phyloP scores from a whole-genome alignment of 2,113 vertebrate species.

The Istiophorus platypterus region DNA sequence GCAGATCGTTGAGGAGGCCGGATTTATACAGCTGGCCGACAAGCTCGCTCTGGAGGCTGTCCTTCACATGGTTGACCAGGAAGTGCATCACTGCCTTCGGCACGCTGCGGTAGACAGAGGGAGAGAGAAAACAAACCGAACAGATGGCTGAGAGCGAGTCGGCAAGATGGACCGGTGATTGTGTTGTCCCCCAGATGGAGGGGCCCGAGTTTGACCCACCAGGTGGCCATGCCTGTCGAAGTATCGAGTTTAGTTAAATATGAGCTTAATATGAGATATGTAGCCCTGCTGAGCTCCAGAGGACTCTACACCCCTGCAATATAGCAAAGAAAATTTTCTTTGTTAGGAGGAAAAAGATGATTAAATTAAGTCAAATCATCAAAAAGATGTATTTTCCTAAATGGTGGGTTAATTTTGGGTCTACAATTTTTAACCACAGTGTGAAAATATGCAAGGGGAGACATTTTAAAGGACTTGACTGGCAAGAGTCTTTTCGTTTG shows the following conservation, averaged over 20 bases:
- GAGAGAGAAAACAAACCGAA: slow-evolving; percentile 29
- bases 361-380: background rate
- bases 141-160: slow-evolving; percentile 60
- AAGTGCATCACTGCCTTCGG: slow-evolving; percentile 99
- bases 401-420: no score
- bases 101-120: slow-evolving; percentile 84
- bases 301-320: background rate
- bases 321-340: background rate
- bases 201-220: slow-evolving; percentile 17
- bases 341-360: background rate
- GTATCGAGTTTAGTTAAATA: slow-evolving; percentile 1
- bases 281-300: background rate
- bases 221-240: slow-evolving; percentile 19
- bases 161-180: slow-evolving; percentile 36
- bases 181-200: slow-evolving; percentile 19
- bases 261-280: slow-evolving; percentile 22
- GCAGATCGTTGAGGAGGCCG: slow-evolving; percentile 92
- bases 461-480: no score
- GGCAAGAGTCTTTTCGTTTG: no score
- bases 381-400: no score
- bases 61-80: slow-evolving; percentile 98
- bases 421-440: no score
- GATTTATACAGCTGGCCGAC: slow-evolving; percentile 98
- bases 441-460: no score
- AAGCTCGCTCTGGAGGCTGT: slow-evolving; percentile 98